Base-by-base conservation (phyloP, 2,888 invertebrate species). In the Callimorpha dominula region DNA sequence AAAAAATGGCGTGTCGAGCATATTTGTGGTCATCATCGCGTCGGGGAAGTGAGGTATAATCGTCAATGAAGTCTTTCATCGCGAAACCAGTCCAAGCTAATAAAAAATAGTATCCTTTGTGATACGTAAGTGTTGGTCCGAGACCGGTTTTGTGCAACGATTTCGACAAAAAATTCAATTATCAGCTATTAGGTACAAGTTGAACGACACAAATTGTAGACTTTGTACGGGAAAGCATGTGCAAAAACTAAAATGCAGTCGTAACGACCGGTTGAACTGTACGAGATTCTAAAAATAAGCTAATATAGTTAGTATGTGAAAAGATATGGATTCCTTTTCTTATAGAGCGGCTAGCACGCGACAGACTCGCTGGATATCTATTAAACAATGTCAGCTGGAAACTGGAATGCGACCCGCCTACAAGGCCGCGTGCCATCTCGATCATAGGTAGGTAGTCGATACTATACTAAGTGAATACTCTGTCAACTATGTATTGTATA, bases 331-430 rank as follows among this genome's bases (percentile, higher is more conserved):
- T 83, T 78, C 75, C 77, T 81, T 82, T 81, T 80, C 78, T 82
- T 80, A 77, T 74, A 81, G 54, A 80, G 70, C 74, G 74, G 79
- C 78, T 83, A 86, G 80, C 84, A 84, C 79, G 83, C 85, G 84
- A 86, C 84, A 79, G 77, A 82, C 78, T 84, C 79, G 85, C 83
- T 84, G 76, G 78, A 77, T 78, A 75, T 81, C 83, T 85, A 86
- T 87, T 87, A 86, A 92, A 94, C 93, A 93, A 93, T 93, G 93
- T 92, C 91, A 92, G 90, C 90, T 91, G 93, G 92, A 91, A 89
- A 91, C 89, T 89, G 94, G 95, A 95, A 95, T 95, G 94, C 91
- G 92, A 93, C 91, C 94, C 94, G 93, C 92, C 93, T 92, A 93
- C 94, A 93, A 93, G 93, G 92, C 91, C 93, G 90, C 88, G 88